Conservation (phyloP, 2,888 invertebrate species). For the Alloplasta piceator region DNA sequence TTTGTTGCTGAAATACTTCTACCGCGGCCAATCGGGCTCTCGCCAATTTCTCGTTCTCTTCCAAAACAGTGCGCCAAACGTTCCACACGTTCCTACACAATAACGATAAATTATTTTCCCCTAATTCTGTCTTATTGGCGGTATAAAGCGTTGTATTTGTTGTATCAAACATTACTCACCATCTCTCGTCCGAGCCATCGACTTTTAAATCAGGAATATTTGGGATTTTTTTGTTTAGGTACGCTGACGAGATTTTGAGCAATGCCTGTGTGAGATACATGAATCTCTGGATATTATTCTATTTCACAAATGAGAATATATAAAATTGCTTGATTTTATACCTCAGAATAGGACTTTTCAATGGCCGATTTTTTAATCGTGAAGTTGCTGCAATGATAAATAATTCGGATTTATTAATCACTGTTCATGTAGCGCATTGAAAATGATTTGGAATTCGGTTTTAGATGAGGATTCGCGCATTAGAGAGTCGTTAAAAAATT, state of each 20-base stretch:
- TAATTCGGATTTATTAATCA: background rate
- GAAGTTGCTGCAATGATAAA: conserved; percentile 87
- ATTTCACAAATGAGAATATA: background rate
- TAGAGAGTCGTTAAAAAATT: too few species aligned
- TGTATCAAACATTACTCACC: conserved; percentile 85
- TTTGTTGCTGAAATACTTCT: conserved; percentile 97
- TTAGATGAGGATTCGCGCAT: too few species aligned
- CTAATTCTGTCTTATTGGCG: background rate
- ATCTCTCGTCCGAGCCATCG: conserved; percentile 95
- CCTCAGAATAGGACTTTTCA: conserved; percentile 97
- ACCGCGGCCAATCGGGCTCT: conserved; percentile 95
- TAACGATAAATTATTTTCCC: background rate
- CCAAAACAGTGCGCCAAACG: conserved; percentile 97
- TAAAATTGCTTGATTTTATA: conserved; percentile 80
- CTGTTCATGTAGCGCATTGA: background rate
- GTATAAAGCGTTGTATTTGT: background rate
- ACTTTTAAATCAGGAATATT: conserved; percentile 96
- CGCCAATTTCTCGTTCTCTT: conserved; percentile 97
- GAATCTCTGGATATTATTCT: too few species aligned
- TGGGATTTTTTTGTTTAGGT: conserved; percentile 96
- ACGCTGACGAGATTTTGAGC: conserved; percentile 95
- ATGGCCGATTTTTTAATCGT: conserved; percentile 95
- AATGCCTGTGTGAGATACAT: conserved; percentile 86
- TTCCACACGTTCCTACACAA: conserved; percentile 96
- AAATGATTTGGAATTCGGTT: too few species aligned